Base-by-base conservation (phyloP, 1,140 invertebrate genomes). In the Radopholus similis region DNA sequence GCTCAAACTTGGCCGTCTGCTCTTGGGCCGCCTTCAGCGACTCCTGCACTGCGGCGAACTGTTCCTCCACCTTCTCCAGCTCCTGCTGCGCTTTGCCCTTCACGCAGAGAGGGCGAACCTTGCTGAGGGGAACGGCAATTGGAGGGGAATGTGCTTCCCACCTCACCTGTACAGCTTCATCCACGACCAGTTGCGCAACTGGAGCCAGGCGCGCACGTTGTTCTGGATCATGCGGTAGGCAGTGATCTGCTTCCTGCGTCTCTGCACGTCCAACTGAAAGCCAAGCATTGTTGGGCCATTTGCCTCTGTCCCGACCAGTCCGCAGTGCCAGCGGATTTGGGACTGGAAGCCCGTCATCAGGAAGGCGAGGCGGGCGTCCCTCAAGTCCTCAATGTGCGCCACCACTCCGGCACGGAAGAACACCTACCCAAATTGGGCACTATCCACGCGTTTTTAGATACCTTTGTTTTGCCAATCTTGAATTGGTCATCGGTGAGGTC, bases 351-450 rank as follows among this genome's bases (percentile, higher is more conserved):
- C 96, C 78, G 93, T 92, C 80, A 98, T 90, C 83, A 99, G 96
- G 86, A 95, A 95, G 85, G 90, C 88, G 56, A 99, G 87, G 86
- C 92, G 91, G 82, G 97, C 93, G 85, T 99, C 96, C 89, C 96
- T 91, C 85, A 98, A 88, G 86, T 99, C 96, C 87, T 99, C 96
- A 89, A 99, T 92, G 85, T 93, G 91, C 93, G 96, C 96, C 86
- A 99, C 87, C 81, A 97, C 92, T 89, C 96, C 96, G 83, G 96
- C 96, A 82, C 94, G 91, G 92, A 98, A 99, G 90, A 98, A 98
- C 83, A 95, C 92, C 90, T 95, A 49, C 15, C 26, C 11, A 4
- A 28, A 47, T 73, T 23, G 15, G 15, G 28, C 18, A 69, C 0
- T 53, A 9, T 56, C 28, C 64, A 38, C 32, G 8, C 30, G 9